Evolutionary conservation across 2,888 invertebrate genomes (phyloP).

Genomic region (Nephrotoma appendiculata): DNA sequence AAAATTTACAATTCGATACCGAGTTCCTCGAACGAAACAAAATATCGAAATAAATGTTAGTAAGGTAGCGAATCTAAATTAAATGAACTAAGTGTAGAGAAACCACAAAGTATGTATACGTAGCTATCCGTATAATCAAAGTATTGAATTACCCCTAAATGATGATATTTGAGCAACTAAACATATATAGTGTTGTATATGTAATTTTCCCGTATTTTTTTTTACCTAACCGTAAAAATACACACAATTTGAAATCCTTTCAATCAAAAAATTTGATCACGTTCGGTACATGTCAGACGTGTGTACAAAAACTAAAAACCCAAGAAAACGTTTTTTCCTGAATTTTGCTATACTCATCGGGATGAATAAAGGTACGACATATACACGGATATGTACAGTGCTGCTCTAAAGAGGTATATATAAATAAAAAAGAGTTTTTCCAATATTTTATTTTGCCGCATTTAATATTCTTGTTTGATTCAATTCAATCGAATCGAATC

Average conservation of each 20-base stretch:
- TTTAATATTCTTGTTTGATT: background rate
- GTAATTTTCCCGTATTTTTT: no score
- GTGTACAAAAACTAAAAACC: background rate
- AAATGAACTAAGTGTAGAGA: background rate
- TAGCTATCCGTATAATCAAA: background rate
- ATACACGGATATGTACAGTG: no score
- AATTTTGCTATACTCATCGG: no score
- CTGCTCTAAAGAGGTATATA: background rate
- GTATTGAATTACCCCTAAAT: background rate
- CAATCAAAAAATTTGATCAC: background rate
- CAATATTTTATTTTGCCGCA: background rate
- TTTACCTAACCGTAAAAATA: background rate
- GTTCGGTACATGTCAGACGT: background rate
- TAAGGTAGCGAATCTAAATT: background rate
- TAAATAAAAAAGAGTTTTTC: background rate
- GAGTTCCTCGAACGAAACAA: background rate
- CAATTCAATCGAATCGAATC: background rate
- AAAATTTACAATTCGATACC: background rate
- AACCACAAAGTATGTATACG: background rate
- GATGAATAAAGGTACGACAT: no score
- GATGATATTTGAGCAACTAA: background rate
- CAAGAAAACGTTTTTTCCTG: background rate
- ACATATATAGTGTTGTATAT: no score
- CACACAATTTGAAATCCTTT: background rate
- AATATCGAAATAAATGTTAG: no score